Conservation (phyloP, 2,113 vertebrate genomes). For the Propithecus coquereli region DNA sequence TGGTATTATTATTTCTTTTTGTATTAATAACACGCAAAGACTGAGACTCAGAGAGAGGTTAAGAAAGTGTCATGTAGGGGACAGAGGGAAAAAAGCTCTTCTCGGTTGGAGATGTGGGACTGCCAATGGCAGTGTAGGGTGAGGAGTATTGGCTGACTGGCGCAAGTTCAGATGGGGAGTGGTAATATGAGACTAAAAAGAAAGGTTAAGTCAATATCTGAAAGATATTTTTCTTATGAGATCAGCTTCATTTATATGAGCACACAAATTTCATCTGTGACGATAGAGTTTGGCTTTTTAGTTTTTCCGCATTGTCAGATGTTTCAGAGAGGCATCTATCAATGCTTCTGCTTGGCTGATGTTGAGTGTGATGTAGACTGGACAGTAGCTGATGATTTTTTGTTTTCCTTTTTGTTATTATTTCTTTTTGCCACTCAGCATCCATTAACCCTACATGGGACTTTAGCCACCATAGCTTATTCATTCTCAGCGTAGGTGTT, state of each 20-base stretch:
- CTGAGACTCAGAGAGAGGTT: neutral
- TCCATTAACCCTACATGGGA: neutral
- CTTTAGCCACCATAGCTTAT: neutral
- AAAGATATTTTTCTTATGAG: neutral
- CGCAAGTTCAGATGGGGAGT: neutral
- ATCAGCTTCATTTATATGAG: neutral
- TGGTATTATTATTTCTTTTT: neutral
- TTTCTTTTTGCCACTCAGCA: neutral
- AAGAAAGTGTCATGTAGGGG: neutral
- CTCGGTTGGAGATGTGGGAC: neutral
- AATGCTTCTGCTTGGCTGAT: neutral
- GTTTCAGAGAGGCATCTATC: neutral
- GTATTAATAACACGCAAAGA: neutral
- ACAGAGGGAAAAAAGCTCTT: neutral
- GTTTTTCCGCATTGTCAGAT: neutral
- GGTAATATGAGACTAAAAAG: neutral
- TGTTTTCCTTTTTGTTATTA: neutral
- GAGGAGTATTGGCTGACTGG: neutral
- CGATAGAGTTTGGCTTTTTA: neutral
- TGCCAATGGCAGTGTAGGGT: rapidly evolving
- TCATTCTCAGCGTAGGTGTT: neutral
- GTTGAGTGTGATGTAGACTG: neutral
- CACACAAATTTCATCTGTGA: neutral
- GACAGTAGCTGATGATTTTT: neutral
- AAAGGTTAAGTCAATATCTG: neutral